Evolutionary conservation across 2,113 vertebrate species (phyloP), one percentile per base, ranked within the genome.

Genomic region (Trematomus loennbergii): DNA sequence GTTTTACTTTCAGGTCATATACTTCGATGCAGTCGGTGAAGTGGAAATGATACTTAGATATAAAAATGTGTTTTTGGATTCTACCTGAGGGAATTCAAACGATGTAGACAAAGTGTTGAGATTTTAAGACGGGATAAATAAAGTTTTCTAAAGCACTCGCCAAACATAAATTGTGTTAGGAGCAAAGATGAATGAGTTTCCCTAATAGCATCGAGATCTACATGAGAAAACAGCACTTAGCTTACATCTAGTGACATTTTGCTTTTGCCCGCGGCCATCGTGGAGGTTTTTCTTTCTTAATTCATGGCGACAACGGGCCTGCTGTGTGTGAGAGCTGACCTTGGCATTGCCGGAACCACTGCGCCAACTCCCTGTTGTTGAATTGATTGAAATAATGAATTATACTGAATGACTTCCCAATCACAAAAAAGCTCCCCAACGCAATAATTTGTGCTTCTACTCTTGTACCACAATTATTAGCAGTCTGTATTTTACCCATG

Each of bases 391-490:
- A 81, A 85, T 85, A 87, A 91, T 77, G 83, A 90, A 72, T 73
- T 53, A 22, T 75, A 74, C 46, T 36, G 63, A 85, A 53, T 66
- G n/a, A 75, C 74, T 75, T 79, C 18, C 60, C 18, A 58, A 57
- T 85, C 73, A 67, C 33, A 53, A 57, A 50, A 64, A 79, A 69
- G 59, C 58, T n/a, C 81, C 29, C 29, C 29, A 29, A 29, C 29
- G 29, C 29, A 4, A 29, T 29, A 0, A 29, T 29, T 29, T 3
- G 29, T 29, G 29, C 29, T 29, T 4, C 29, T 29, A 4, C 29
- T 29, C 77, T 75, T 80, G 84, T 86, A 80, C 76, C 49, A 49
- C 49, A 33, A 84, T 89, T 84, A 89, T 89, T 89, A 91, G 81
- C 62, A 40, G 87, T 72, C 79, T 72, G 69, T 73, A 87, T 85